Conservation (phyloP, 2,113 vertebrate species). For the Dascyllus trimaculatus region DNA sequence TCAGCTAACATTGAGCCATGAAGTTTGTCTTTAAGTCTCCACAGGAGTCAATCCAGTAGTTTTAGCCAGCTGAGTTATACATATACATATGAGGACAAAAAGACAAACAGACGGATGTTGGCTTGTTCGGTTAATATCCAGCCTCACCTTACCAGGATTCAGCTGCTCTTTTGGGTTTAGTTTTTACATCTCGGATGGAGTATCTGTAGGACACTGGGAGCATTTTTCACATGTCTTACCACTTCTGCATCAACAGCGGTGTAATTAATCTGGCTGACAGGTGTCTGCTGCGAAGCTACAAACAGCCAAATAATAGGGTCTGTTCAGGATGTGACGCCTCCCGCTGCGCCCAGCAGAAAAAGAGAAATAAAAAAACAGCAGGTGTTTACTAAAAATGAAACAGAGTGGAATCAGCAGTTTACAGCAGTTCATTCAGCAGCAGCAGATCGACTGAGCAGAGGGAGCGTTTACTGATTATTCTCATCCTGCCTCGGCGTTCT, state of each 20-base stretch:
- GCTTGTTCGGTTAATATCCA: slow-evolving; percentile 5
- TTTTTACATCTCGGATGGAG: slow-evolving; percentile 18
- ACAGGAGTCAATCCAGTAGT: neutral
- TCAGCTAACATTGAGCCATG: neutral
- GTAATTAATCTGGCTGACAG: slow-evolving; percentile 78
- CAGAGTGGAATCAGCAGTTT: slow-evolving; percentile 68
- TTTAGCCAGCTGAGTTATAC: neutral
- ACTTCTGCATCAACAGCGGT: slow-evolving; percentile 44
- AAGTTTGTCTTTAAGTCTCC: neutral
- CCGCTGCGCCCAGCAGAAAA: slow-evolving; percentile 34
- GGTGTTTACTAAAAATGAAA: slow-evolving; percentile 70
- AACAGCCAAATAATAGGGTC: slow-evolving; percentile 74
- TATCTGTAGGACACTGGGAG: slow-evolving; percentile 40
- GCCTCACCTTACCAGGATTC: slow-evolving; percentile 25
- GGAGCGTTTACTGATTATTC: slow-evolving; percentile 42
- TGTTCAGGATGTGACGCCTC: slow-evolving; percentile 63
- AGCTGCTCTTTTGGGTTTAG: slow-evolving; percentile 57
- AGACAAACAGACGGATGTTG: neutral
- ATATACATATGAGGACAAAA: slow-evolving; percentile 15
- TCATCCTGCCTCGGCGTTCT: no score
- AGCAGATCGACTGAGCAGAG: neutral
- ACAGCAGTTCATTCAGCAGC: slow-evolving; percentile 41
- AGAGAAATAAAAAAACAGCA: slow-evolving; percentile 38
- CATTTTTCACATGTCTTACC: slow-evolving; percentile 39
- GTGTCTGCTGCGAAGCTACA: slow-evolving; percentile 70